Conservation (phyloP, 2,888 invertebrate genomes). For the Tinea semifulvella region DNA sequence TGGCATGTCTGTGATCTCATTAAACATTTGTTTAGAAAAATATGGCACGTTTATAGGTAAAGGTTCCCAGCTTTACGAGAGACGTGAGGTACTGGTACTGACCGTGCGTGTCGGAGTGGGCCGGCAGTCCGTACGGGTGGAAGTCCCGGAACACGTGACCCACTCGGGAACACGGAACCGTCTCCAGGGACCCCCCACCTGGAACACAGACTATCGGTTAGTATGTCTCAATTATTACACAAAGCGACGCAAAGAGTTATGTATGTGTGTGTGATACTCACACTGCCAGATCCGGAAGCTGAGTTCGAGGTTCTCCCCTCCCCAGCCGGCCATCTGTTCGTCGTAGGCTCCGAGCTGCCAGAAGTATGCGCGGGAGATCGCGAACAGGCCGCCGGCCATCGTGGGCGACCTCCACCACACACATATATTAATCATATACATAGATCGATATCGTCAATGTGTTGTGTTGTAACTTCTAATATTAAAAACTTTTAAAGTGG, state of each 20-base stretch:
- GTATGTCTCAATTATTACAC: no score
- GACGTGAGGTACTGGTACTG: conserved; percentile 15
- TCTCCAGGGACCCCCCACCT: conserved; percentile 92
- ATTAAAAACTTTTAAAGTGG: no score
- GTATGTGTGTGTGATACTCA: no score
- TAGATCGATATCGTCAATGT: no score
- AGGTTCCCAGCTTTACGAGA: no score
- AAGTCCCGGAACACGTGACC: conserved; percentile 95
- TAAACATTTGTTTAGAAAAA: no score
- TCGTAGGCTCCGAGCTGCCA: conserved; percentile 97
- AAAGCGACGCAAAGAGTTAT: no score
- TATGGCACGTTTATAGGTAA: no score
- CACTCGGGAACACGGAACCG: conserved; percentile 93
- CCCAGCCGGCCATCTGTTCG: conserved; percentile 97
- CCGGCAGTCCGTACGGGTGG: conserved; percentile 93
- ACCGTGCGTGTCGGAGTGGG: conserved; percentile 90
- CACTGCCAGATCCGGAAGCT: conserved; percentile 90
- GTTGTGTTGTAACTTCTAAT: no score
- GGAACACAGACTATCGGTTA: no score
- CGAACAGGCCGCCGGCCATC: conserved; percentile 98
- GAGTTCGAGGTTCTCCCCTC: conserved; percentile 97
- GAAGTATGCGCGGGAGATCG: conserved; percentile 91
- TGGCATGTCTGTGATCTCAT: no score
- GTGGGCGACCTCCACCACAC: conserved; percentile 89
- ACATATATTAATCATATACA: no score